Base-by-base conservation (phyloP, 2,888 invertebrate genomes). In the Malthinus flaveolus region DNA sequence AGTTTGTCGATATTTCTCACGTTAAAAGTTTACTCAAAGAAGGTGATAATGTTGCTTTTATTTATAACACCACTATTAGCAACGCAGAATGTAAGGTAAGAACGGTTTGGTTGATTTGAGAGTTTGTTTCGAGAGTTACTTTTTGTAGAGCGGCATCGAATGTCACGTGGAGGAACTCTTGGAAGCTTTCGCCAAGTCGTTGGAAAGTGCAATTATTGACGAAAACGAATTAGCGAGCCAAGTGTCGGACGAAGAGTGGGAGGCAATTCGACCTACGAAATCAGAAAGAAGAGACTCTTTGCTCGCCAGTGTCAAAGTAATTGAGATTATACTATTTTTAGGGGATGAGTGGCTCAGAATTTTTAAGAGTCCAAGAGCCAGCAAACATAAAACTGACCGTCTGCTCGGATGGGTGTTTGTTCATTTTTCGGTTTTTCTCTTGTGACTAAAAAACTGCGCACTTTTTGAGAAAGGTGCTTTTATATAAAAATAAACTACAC, bases 221-320 rank as follows among this genome's bases (percentile, higher is more conserved):
- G 92, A 93, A 77, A 82, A 85, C 49, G 86, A 89, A 31, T 82
- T 89, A 35, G 88, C 89, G 4, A 84, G 86, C 1, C 87, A 88
- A 74, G 88, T 92, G 2, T 91, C 90, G 0, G 90, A 91, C 66
- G 93, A 93, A 73, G 92, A 93, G 79, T 93, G 92, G 89, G 91
- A 93, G 69, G 85, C 89, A 0, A 87, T 91, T 62, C 83, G 88
- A 65, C 87, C 89, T 0, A 85, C 84, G 1, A 90, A 90, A 74
- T 67, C 78, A 6, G 88, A 90, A 66, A 82, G 89, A 65, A 82
- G 87, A 59, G 79, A 82, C 32, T 84, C 84, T 63, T 80, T 93
- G 33, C 73, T 91, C 1, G 81, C 81, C 12, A 85, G 84, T 68
- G 84, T 91, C 74, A 87, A 87, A 80, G 91, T 90, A 73, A 9